These are phyloP conservation scores for Dynastes hyllus DNA, from an alignment of 2,888 invertebrate species.

Conservation along the genomic window DNA sequence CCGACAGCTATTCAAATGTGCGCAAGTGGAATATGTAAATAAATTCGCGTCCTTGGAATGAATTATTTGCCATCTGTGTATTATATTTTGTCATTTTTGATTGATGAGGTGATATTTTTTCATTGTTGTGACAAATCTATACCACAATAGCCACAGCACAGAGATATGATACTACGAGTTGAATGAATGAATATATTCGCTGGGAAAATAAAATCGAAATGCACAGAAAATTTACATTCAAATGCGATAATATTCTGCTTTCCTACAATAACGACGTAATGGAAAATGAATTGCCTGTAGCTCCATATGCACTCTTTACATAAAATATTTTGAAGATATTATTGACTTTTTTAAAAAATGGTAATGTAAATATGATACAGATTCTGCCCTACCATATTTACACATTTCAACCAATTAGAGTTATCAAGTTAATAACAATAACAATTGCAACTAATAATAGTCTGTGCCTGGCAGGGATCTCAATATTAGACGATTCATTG, in stretches of 20 bases:
- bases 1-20: neutral
- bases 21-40: conserved; percentile 7
- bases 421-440: too few relatives aligned
- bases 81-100: conserved; percentile 29
- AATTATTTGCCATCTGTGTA: conserved; percentile 21
- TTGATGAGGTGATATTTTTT: conserved; percentile 35
- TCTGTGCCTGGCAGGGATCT: too few relatives aligned
- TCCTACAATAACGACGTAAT: too few relatives aligned
- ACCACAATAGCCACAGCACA: conserved; percentile 14
- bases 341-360: too few relatives aligned
- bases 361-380: too few relatives aligned
- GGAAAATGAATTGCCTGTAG: too few relatives aligned
- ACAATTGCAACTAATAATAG: too few relatives aligned
- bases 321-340: too few relatives aligned
- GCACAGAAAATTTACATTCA: conserved; percentile 7
- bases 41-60: neutral
- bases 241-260: conserved; percentile 6
- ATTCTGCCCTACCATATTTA: too few relatives aligned
- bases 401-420: too few relatives aligned
- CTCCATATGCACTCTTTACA: too few relatives aligned
- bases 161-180: conserved; percentile 10
- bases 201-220: neutral
- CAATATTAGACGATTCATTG: too few relatives aligned
- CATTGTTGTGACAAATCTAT: conserved; percentile 18
- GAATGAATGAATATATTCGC: conserved; percentile 1